Evolutionary conservation across 2,797 vertebrate genomes (phyloP), one percentile per base, ranked within the genome.

Genomic region (Etheostoma perlongum): DNA sequence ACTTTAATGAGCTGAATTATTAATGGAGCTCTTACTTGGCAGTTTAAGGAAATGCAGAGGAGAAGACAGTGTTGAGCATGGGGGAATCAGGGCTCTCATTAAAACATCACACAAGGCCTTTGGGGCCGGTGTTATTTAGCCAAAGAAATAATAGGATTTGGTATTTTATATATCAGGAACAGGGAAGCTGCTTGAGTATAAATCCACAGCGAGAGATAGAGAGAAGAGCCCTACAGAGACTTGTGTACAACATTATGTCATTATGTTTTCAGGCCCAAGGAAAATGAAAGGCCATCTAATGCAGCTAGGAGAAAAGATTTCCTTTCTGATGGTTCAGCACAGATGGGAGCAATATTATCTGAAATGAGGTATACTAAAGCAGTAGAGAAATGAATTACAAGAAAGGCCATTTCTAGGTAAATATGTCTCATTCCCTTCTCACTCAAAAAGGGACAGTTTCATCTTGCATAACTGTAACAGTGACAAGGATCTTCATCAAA

Each of bases 1-100:
- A 97, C 97, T 97, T 98, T 99, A 99, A 99, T 98, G 97, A 99
- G 97, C 97, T 98, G 97, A 97, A 98, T 98, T 98, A 98, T 99
- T 98, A 97, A 99, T 98, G 97, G 95, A 93, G 96, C 95, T 97
- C 97, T 97, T 97, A 97, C 96, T 98, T 96, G 96, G 97, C 97
- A 97, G 97, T 97, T 98, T 98, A 97, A 97, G 96, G 96, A 97
- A 97, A 97, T 95, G 96, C 96, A 96, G 95, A 84, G 94, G 95
- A 87, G 96, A 96, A 95, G 96, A 96, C 95, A 93, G 89, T 65
- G 94, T 91, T 90, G 95, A 96, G 96, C 95, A 94, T 95, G 63
- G 83, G 88, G 85, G 36, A 91, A 83, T 88, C 85, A 48, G 82
- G 82, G 75, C 85, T 94, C 97, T 98, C 96, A 97, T 98, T 98